Evolutionary conservation across 2,113 vertebrate genomes (phyloP).

Genomic region (Ciconia maguari): DNA sequence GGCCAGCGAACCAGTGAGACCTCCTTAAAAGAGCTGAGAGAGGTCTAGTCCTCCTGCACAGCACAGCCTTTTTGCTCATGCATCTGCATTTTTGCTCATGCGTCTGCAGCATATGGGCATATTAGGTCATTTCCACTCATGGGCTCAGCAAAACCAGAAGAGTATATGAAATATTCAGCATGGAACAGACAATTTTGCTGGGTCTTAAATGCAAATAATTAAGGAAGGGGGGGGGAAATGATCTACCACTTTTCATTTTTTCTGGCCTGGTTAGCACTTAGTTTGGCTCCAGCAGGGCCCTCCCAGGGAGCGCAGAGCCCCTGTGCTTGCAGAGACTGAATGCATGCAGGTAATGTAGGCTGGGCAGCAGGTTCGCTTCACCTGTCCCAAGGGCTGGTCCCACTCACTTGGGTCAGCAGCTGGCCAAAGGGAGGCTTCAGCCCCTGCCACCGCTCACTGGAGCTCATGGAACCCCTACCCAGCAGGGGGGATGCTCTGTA

Average conservation of each 20-base stretch:
- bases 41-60: background rate
- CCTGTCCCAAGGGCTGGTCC: background rate
- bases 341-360: accelerated
- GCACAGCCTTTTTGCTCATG: background rate
- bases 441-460: background rate
- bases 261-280: background rate
- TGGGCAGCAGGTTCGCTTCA: background rate
- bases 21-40: background rate
- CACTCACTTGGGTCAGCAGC: background rate
- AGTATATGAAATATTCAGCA: constrained; percentile 10
- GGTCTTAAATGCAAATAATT: constrained; percentile 34
- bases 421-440: background rate
- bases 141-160: background rate
- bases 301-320: background rate
- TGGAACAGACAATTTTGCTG: background rate
- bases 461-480: background rate
- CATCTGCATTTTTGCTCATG: background rate
- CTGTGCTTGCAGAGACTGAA: background rate
- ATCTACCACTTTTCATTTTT: background rate
- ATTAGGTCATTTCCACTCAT: background rate
- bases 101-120: background rate
- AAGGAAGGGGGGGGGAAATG: background rate
- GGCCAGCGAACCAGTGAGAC: background rate
- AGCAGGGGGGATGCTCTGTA: background rate
- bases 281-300: background rate